Conservation (phyloP, 2,113 vertebrate species). For the Anthoscopus minutus region DNA sequence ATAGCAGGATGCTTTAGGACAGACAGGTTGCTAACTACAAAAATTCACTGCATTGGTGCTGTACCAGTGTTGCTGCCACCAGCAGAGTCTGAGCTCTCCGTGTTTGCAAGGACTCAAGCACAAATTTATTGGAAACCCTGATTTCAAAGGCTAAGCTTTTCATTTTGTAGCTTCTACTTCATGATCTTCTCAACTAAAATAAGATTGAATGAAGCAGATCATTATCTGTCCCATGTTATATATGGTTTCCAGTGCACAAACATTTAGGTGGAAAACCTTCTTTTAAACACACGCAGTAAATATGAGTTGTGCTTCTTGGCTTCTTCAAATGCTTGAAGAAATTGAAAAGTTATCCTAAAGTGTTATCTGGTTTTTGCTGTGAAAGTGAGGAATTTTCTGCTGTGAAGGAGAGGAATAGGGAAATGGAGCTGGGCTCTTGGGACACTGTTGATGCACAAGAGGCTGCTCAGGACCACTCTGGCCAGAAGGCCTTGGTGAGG, state of each 20-base stretch:
- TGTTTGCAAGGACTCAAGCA: neutral
- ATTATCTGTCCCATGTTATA: neutral
- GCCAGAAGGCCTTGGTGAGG: neutral
- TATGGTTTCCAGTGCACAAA: neutral
- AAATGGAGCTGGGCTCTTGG: neutral
- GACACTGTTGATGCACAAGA: neutral
- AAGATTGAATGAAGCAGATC: neutral
- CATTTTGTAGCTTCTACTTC: neutral
- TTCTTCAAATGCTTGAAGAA: neutral
- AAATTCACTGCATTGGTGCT: neutral
- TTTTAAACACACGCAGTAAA: neutral
- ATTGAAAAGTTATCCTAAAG: neutral
- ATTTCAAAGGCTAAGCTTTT: neutral
- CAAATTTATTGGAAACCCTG: neutral
- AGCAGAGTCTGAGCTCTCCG: neutral
- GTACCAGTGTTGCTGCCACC: too few species aligned
- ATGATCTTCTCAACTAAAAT: neutral
- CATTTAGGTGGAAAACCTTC: neutral
- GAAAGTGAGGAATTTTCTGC: neutral
- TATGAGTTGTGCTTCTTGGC: neutral
- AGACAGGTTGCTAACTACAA: neutral
- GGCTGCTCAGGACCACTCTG: neutral
- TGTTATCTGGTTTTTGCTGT: neutral
- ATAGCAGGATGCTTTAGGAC: neutral
- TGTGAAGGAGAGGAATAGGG: neutral